phyloP scores from a whole-genome alignment of 2,888 invertebrate genomes.

The Caradrina clavipalpis region DNA sequence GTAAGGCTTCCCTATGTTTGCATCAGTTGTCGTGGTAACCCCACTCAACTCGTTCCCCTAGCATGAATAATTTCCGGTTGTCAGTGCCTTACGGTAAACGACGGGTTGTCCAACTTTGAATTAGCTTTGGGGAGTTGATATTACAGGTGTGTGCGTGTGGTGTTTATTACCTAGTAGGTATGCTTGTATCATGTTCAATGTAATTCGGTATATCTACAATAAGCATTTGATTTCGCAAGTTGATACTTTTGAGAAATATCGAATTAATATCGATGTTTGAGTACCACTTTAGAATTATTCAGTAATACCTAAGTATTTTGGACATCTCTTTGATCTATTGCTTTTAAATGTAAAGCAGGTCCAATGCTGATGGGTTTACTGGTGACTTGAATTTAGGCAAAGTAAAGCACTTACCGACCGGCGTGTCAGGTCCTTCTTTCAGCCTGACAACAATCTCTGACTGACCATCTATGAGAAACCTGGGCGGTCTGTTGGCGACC shows the following conservation, averaged over 20 bases:
- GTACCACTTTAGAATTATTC: background rate
- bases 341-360: background rate
- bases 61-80: conserved; percentile 85
- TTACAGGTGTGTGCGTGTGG: conserved; percentile 25
- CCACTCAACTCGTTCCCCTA: conserved; percentile 71
- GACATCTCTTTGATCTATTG: too few relatives aligned
- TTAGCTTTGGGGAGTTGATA: conserved; percentile 57
- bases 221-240: conserved; percentile 28
- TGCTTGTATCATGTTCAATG: conserved; percentile 29
- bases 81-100: conserved; percentile 65
- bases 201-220: background rate
- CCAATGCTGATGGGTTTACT: background rate
- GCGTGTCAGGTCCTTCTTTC: conserved; percentile 96
- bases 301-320: too few relatives aligned
- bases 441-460: conserved; percentile 97
- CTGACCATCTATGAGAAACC: conserved; percentile 96
- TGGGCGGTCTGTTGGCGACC: conserved; percentile 95
- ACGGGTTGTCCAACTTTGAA: conserved; percentile 58
- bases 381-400: background rate
- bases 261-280: conserved; percentile 18
- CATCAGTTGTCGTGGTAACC: conserved; percentile 84
- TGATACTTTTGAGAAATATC: conserved; percentile 40
- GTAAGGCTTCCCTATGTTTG: conserved; percentile 86
- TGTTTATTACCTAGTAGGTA: background rate
- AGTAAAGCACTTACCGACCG: conserved; percentile 92